phyloP scores from a whole-genome alignment of 2,888 invertebrate species.

The Frankliniella intonsa region DNA sequence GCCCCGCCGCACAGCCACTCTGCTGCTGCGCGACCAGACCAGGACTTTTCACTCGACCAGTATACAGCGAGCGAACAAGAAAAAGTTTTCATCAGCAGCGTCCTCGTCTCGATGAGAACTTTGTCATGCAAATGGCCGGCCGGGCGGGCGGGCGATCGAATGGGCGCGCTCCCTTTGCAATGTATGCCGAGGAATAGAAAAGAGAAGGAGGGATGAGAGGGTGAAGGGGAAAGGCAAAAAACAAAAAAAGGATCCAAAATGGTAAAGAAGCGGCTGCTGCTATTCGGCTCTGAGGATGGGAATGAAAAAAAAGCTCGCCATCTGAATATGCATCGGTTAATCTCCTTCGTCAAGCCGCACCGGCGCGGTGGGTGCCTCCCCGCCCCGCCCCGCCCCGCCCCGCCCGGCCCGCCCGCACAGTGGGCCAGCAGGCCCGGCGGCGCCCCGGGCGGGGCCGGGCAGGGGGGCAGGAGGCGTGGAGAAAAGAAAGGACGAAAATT shows the following conservation, averaged over 20 bases:
- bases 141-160: neutral
- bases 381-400: neutral
- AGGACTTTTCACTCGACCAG: neutral
- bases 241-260: neutral
- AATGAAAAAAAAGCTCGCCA: neutral
- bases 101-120: neutral
- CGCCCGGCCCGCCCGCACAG: neutral
- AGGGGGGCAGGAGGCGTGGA: no score
- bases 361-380: neutral
- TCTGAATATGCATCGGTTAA: constrained; percentile 23
- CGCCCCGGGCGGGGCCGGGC: no score
- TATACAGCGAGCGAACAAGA: neutral
- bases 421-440: no score
- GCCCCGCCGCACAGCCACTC: no score
- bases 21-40: neutral
- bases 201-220: neutral
- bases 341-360: neutral
- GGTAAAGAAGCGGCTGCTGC: neutral
- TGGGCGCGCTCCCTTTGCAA: constrained; percentile 1
- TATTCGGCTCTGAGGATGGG: neutral
- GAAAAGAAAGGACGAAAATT: no score
- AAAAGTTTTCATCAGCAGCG: constrained; percentile 14
- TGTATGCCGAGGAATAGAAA: neutral
- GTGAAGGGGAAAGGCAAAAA: neutral
- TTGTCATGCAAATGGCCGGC: constrained; percentile 11